Conservation (phyloP, 2,888 invertebrate genomes). For the Stomorhina lunata region DNA sequence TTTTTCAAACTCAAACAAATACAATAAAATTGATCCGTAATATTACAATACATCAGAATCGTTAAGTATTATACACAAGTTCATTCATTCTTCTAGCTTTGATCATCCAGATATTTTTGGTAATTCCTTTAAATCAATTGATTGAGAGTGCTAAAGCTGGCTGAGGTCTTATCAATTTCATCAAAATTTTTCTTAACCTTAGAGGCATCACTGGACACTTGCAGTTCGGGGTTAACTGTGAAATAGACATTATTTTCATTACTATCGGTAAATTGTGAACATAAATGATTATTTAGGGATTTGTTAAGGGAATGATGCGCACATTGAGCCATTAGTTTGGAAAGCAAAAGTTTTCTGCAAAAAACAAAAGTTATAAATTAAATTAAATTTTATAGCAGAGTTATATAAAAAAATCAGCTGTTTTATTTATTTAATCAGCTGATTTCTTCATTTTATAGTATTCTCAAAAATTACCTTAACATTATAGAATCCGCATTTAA, state of each 20-base stretch:
- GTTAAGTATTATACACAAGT: neutral
- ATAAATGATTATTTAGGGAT: conserved; percentile 35
- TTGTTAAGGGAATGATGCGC: conserved; percentile 55
- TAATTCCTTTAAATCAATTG: conserved; percentile 63
- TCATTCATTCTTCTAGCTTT: neutral
- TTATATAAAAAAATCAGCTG: neutral
- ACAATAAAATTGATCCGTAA: no score
- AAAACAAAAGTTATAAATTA: neutral
- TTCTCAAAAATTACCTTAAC: conserved; percentile 44
- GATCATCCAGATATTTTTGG: neutral
- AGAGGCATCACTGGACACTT: conserved; percentile 24
- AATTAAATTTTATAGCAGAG: neutral
- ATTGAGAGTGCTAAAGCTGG: conserved; percentile 66
- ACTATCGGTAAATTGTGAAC: conserved; percentile 45
- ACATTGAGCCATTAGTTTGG: conserved; percentile 56
- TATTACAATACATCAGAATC: conserved; percentile 54
- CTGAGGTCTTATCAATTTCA: conserved; percentile 67
- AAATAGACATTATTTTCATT: conserved; percentile 36
- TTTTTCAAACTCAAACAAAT: no score
- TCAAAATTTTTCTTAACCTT: conserved; percentile 67
- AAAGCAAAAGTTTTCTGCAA: conserved; percentile 57
- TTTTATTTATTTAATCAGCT: neutral
- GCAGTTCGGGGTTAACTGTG: conserved; percentile 48
- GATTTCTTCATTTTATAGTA: neutral
- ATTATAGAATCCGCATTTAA: conserved; percentile 50